Evolutionary conservation across 1,140 invertebrate genomes (phyloP).

Genomic region (Pseudachorutes palmiensis): DNA sequence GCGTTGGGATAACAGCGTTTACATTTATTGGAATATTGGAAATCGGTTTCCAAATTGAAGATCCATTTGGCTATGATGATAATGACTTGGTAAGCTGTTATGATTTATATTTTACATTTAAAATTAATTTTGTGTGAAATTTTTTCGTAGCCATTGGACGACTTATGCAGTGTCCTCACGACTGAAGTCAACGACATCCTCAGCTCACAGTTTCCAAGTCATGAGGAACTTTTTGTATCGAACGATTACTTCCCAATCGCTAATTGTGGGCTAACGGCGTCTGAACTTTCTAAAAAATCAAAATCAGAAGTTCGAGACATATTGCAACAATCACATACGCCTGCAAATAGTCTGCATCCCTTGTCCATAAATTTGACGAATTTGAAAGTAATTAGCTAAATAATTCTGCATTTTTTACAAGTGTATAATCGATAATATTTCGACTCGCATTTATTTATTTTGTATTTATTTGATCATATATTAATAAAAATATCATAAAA

Average conservation of each 20-base stretch:
- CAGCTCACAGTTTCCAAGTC: not conserved
- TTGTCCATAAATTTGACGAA: too few relatives aligned
- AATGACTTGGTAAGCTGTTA: constrained; percentile 17
- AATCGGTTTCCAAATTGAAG: constrained; percentile 25
- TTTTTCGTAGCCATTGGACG: constrained; percentile 16
- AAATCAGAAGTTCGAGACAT: not conserved
- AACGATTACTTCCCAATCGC: not conserved
- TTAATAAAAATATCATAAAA: too few relatives aligned
- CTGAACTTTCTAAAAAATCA: not conserved
- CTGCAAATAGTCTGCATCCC: too few relatives aligned
- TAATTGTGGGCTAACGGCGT: not conserved
- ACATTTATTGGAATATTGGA: constrained; percentile 21
- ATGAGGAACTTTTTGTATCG: constrained; percentile 11
- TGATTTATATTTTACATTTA: not conserved
- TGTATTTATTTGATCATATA: too few relatives aligned
- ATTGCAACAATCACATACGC: not conserved
- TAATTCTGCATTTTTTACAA: too few relatives aligned
- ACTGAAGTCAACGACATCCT: constrained; percentile 17
- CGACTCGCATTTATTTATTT: too few relatives aligned
- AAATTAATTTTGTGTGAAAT: not conserved
- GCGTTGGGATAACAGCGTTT: constrained; percentile 18
- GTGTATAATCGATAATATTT: too few relatives aligned
- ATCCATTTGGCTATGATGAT: constrained; percentile 24
- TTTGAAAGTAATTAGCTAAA: too few relatives aligned
- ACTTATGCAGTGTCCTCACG: constrained; percentile 11